Conservation (phyloP, 35 echinoderm and acorn worm species). For the Ophioderma brevispina region DNA sequence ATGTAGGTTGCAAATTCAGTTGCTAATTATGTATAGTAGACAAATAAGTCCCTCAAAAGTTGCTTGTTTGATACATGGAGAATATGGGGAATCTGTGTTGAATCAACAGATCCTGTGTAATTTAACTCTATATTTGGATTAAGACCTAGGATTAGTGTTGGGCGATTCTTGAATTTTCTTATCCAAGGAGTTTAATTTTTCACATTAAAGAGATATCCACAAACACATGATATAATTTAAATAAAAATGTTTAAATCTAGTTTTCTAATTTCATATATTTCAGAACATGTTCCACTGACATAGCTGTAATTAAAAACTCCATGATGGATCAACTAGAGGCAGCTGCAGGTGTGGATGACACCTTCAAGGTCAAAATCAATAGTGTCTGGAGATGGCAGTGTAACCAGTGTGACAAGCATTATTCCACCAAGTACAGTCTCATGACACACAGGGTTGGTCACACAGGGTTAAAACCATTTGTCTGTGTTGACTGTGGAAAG, state of each 20-base stretch:
- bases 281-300: neutral
- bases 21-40: too few relatives aligned
- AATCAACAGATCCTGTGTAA: too few relatives aligned
- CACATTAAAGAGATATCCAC: neutral
- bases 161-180: neutral
- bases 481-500: conserved; percentile 54
- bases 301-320: neutral
- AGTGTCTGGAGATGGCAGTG: conserved; percentile 55
- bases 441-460: conserved; percentile 49
- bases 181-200: neutral
- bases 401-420: conserved; percentile 61
- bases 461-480: conserved; percentile 58
- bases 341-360: neutral
- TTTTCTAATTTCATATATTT: neutral
- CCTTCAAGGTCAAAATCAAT: neutral
- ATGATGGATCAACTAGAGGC: neutral
- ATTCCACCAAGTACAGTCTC: conserved; percentile 59
- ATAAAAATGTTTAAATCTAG: neutral
- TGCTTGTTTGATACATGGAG: too few relatives aligned
- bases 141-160: neutral
- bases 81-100: too few relatives aligned
- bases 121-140: neutral
- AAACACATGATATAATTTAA: neutral
- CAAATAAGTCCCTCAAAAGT: too few relatives aligned
- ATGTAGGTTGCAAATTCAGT: too few relatives aligned